Evolutionary conservation across 2,113 vertebrate genomes (phyloP).

Genomic region (Festucalex cinctus): DNA sequence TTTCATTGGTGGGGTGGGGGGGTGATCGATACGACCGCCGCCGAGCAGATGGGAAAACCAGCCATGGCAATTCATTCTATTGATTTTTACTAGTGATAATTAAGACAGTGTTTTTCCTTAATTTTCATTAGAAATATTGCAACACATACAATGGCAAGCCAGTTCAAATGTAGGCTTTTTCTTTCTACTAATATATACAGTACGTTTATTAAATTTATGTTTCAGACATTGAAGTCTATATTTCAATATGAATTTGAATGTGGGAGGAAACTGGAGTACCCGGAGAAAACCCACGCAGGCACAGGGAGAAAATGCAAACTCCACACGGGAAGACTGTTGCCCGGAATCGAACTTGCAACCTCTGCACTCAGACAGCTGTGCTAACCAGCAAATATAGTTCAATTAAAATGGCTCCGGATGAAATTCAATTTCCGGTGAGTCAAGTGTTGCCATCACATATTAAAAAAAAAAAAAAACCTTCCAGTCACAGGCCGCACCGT

Average conservation of each 20-base stretch:
- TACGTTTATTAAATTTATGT: no score
- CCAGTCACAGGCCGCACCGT: conserved; percentile 48
- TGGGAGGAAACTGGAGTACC: no score
- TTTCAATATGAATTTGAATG: no score
- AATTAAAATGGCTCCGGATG: not conserved
- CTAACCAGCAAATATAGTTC: no score
- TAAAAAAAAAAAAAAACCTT: not conserved
- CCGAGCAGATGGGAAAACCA: conserved; percentile 15
- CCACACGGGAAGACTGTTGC: no score
- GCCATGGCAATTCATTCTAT: conserved; percentile 14
- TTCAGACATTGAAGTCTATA: no score
- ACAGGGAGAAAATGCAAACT: no score
- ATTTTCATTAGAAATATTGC: conserved; percentile 18
- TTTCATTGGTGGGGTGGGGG: conserved; percentile 37
- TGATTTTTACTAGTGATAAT: conserved; percentile 16
- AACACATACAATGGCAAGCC: not conserved
- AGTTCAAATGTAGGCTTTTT: not conserved
- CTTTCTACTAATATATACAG: no score
- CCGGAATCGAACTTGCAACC: no score
- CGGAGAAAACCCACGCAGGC: no score
- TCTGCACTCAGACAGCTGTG: no score
- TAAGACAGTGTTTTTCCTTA: conserved; percentile 10
- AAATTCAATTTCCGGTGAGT: conserved; percentile 15
- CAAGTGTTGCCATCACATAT: conserved; percentile 20
- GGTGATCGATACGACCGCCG: conserved; percentile 43